These are phyloP conservation scores for Mythimna loreyi DNA, from an alignment of 2,888 invertebrate genomes.

Conservation along the genomic window DNA sequence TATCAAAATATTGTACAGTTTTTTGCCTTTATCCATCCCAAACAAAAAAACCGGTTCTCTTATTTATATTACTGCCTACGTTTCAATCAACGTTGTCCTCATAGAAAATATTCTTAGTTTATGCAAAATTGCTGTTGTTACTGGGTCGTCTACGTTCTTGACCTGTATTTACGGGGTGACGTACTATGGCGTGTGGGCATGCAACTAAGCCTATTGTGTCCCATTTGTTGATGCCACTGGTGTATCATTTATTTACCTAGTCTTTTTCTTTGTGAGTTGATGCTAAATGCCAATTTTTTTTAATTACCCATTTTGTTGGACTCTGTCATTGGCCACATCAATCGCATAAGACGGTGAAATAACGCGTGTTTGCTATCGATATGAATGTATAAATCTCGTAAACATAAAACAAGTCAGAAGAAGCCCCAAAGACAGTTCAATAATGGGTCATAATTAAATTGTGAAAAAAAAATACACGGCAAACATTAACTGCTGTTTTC, in stretches of 20 bases:
- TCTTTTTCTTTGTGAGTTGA: background rate
- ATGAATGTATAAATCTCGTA: no score
- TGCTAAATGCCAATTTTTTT: background rate
- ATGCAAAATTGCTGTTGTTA: conserved; percentile 27
- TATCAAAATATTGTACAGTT: background rate
- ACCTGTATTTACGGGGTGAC: conserved; percentile 47
- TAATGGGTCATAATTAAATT: background rate
- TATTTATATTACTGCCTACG: background rate
- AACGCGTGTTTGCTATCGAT: no score
- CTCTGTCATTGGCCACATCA: background rate
- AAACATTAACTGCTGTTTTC: background rate
- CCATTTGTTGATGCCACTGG: conserved; percentile 5
- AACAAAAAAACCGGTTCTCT: background rate
- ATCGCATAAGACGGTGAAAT: background rate
- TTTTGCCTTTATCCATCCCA: background rate
- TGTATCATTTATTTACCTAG: conserved; percentile 3
- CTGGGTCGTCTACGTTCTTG: conserved; percentile 40
- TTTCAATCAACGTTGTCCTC: conserved; percentile 4
- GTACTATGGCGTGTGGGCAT: conserved; percentile 39
- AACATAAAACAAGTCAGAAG: background rate
- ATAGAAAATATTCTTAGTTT: conserved; percentile 1
- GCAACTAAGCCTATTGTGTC: conserved; percentile 47
- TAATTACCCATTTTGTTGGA: background rate
- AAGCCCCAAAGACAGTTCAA: background rate
- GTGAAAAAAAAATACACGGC: background rate